Conservation (phyloP, 2,113 vertebrate species). For the Osmerus mordax region DNA sequence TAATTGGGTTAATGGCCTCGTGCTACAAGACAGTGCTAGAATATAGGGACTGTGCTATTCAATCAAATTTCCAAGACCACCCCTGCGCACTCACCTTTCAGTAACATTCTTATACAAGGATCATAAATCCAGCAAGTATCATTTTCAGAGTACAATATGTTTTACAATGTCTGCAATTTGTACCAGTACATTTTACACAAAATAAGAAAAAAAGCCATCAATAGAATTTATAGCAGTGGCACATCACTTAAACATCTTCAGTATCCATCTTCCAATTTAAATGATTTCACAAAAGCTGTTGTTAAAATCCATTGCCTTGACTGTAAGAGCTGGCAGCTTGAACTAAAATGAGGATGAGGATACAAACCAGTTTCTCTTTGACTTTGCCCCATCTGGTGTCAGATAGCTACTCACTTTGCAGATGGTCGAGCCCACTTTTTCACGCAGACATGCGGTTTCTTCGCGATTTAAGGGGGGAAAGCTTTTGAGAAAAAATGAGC, state of each 20-base stretch:
- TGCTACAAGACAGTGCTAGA: slow-evolving; percentile 20
- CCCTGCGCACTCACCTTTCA: background rate
- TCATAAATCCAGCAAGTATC: slow-evolving; percentile 31
- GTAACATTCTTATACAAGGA: slow-evolving; percentile 40
- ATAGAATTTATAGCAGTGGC: slow-evolving; percentile 39
- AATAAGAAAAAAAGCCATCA: background rate
- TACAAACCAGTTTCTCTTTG: background rate
- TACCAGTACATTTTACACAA: slow-evolving; percentile 56
- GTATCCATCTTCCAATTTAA: slow-evolving; percentile 36
- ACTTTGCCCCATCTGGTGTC: slow-evolving; percentile 15
- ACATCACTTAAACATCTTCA: slow-evolving; percentile 50
- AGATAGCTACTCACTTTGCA: slow-evolving; percentile 37
- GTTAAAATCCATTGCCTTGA: background rate
- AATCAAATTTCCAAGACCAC: background rate
- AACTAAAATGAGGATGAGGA: background rate
- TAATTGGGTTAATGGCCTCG: slow-evolving; percentile 32
- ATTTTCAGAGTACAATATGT: slow-evolving; percentile 40
- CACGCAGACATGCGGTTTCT: slow-evolving; percentile 45
- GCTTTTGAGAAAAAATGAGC: slow-evolving; percentile 53
- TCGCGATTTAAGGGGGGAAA: slow-evolving; percentile 37
- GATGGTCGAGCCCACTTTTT: slow-evolving; percentile 44
- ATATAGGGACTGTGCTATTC: too few relatives aligned
- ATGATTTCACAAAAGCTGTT: background rate
- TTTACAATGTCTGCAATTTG: slow-evolving; percentile 52
- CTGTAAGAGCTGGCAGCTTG: slow-evolving; percentile 1